These are phyloP conservation scores for Lepidocyrtinus sp. DNA, from an alignment of 2,888 invertebrate species.

Conservation along the genomic window DNA sequence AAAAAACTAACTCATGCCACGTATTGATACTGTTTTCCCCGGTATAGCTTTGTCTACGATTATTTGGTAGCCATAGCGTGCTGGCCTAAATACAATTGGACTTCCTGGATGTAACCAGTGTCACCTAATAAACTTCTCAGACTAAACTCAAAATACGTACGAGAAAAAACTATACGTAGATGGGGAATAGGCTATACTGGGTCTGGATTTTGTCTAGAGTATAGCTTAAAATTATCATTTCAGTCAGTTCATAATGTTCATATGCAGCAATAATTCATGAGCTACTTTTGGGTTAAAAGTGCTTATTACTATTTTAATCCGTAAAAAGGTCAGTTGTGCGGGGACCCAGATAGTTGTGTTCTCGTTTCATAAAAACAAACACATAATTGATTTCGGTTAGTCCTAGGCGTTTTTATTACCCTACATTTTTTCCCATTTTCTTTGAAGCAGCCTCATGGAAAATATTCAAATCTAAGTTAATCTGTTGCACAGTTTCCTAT, in stretches of 20 bases:
- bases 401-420: too few relatives aligned
- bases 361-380: too few relatives aligned
- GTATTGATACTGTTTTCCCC: slow-evolving; percentile 3
- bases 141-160: slow-evolving; percentile 19
- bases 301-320: slow-evolving; percentile 40
- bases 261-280: slow-evolving; percentile 26
- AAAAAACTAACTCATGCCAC: slow-evolving; percentile 3
- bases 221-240: not conserved
- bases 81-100: slow-evolving; percentile 46
- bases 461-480: not conserved
- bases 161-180: slow-evolving; percentile 9
- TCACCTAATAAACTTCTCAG: slow-evolving; percentile 37
- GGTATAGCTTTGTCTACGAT: not conserved
- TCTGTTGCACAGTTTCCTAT: not conserved
- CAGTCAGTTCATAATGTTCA: slow-evolving; percentile 15
- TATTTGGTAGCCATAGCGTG: not conserved
- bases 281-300: slow-evolving; percentile 2
- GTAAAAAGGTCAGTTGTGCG: slow-evolving; percentile 31
- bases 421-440: too few relatives aligned
- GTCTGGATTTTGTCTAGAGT: slow-evolving; percentile 1
- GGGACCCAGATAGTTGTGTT: too few relatives aligned
- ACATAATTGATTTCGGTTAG: too few relatives aligned
- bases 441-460: too few relatives aligned
- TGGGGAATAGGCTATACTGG: slow-evolving; percentile 32
- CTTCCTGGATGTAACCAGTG: slow-evolving; percentile 50